These are phyloP conservation scores for Eretmocerus hayati DNA, from an alignment of 2,888 invertebrate genomes.

Conservation along the genomic window DNA sequence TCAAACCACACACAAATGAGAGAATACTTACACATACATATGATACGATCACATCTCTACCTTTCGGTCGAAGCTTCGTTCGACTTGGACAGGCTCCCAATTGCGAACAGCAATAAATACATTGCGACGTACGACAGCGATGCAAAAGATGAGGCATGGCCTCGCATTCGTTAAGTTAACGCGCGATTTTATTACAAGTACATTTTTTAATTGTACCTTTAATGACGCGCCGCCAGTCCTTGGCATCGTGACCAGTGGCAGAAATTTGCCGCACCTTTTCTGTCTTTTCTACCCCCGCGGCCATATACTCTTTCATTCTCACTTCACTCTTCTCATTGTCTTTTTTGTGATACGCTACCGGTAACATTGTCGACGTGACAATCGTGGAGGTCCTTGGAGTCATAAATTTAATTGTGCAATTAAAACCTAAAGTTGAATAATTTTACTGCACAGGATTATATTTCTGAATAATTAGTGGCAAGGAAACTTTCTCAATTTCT, in stretches of 20 bases:
- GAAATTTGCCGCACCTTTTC: not conserved
- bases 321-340: not conserved
- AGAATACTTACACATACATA: no score
- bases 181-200: conserved; percentile 42
- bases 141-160: conserved; percentile 29
- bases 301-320: not conserved
- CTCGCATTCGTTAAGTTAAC: conserved; percentile 39
- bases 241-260: not conserved
- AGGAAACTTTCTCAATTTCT: no score
- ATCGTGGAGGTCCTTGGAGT: no score
- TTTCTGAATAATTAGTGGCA: no score
- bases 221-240: conserved; percentile 34
- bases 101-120: conserved; percentile 42
- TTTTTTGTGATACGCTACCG: no score
- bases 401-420: conserved; percentile 23
- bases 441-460: no score
- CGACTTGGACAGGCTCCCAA: conserved; percentile 43
- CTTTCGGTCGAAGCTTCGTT: conserved; percentile 27
- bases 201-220: conserved; percentile 41
- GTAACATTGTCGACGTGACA: no score
- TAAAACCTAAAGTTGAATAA: conserved; percentile 22
- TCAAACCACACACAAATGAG: no score
- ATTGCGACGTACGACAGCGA: conserved; percentile 27
- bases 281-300: not conserved
- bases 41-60: no score